Conservation (phyloP, 2,888 invertebrate species). For the Dasysyrphus tricinctus region DNA sequence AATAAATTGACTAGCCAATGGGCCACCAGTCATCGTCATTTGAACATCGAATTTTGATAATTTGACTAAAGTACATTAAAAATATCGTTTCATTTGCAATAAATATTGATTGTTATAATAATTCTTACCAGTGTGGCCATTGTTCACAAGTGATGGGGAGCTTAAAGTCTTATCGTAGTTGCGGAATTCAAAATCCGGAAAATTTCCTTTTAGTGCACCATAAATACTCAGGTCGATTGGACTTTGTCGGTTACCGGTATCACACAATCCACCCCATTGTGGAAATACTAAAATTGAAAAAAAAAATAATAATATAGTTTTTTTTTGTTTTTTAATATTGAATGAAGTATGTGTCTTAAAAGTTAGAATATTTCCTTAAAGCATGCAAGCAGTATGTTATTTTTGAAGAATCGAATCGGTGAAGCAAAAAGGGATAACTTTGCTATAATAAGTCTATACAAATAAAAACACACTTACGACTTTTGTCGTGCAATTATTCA, state of each 20-base stretch:
- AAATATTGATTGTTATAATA: background rate
- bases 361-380: too few relatives aligned
- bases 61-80: slow-evolving; percentile 77
- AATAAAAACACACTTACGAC: too few relatives aligned
- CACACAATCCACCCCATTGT: slow-evolving; percentile 88
- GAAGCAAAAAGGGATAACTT: too few relatives aligned
- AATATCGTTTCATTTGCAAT: background rate
- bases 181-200: slow-evolving; percentile 78
- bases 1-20: slow-evolving; percentile 83
- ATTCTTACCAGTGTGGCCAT: slow-evolving; percentile 82
- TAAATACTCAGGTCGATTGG: slow-evolving; percentile 89
- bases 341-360: too few relatives aligned
- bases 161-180: slow-evolving; percentile 80
- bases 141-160: slow-evolving; percentile 80
- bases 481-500: too few relatives aligned
- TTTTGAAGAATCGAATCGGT: too few relatives aligned
- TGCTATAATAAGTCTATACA: too few relatives aligned
- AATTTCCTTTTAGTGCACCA: slow-evolving; percentile 84
- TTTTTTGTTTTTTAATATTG: background rate
- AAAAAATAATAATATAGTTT: background rate
- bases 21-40: slow-evolving; percentile 85
- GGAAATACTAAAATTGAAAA: slow-evolving; percentile 79
- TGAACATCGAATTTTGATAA: slow-evolving; percentile 78
- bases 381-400: too few relatives aligned
- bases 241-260: slow-evolving; percentile 87